Evolutionary conservation across 2,888 invertebrate genomes (phyloP).

Genomic region (Anthophora plumipes): DNA sequence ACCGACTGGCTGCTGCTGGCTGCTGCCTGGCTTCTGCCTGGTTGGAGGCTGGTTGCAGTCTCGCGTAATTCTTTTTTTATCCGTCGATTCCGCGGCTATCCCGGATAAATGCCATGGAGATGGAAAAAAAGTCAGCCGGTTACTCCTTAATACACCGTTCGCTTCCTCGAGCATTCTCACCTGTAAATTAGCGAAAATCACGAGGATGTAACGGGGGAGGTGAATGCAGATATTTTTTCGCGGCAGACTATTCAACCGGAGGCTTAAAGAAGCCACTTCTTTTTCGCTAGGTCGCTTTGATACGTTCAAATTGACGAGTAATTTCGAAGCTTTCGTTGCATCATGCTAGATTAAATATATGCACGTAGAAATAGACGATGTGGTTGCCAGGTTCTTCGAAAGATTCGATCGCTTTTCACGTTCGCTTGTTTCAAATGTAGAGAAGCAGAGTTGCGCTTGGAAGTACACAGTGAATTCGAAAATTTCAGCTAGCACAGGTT

Average conservation of each 20-base stretch:
- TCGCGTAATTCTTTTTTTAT: constrained; percentile 58
- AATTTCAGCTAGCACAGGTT: background rate
- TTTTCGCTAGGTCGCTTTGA: background rate
- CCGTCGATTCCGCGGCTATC: constrained; percentile 38
- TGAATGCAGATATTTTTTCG: constrained; percentile 10
- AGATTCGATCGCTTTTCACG: background rate
- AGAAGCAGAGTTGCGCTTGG: background rate
- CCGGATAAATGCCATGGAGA: constrained; percentile 13
- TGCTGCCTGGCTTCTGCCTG: constrained; percentile 34
- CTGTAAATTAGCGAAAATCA: constrained; percentile 48
- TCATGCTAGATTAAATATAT: constrained; percentile 13
- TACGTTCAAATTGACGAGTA: background rate
- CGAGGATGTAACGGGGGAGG: constrained; percentile 7
- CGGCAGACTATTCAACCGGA: constrained; percentile 19
- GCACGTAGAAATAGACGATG: background rate
- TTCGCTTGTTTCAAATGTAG: background rate
- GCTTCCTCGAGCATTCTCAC: constrained; percentile 48
- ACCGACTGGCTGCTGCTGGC: constrained; percentile 18
- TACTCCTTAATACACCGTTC: constrained; percentile 37
- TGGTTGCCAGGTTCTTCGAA: background rate
- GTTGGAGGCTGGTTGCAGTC: constrained; percentile 45
- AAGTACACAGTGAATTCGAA: background rate
- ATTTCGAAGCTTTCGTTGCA: background rate
- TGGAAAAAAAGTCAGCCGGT: constrained; percentile 14
- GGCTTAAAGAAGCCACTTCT: constrained; percentile 1